Evolutionary conservation across 2,888 invertebrate genomes (phyloP).

Genomic region (Melipona beecheii): DNA sequence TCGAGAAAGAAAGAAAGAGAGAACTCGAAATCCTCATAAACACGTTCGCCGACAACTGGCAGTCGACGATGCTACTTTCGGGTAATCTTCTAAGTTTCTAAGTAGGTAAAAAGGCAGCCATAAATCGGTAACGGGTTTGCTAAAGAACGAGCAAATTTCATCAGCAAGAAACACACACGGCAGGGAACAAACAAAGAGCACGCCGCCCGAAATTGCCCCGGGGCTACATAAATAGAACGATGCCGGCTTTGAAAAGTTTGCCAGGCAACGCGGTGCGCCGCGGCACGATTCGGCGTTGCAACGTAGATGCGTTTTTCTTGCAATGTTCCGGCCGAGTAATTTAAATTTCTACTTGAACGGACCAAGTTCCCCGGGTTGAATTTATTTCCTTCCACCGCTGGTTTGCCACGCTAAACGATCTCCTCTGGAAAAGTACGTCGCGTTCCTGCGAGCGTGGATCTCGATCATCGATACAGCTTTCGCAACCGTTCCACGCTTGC

Average conservation of each 20-base stretch:
- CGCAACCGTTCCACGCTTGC: constrained; percentile 13
- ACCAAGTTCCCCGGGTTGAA: constrained; percentile 53
- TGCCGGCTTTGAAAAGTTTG: constrained; percentile 56
- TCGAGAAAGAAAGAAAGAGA: constrained; percentile 7
- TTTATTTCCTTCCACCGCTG: constrained; percentile 56
- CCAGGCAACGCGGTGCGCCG: constrained; percentile 29
- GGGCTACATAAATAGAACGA: constrained; percentile 31
- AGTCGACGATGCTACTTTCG: background rate
- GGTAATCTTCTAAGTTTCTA: background rate
- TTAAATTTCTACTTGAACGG: constrained; percentile 47
- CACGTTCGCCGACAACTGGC: background rate
- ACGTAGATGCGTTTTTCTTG: constrained; percentile 38
- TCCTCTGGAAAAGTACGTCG: background rate
- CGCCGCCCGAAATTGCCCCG: constrained; percentile 33
- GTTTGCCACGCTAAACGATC: constrained; percentile 57
- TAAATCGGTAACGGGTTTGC: constrained; percentile 19
- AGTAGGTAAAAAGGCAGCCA: background rate
- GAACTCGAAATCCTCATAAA: constrained; percentile 45
- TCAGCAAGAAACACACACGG: constrained; percentile 7
- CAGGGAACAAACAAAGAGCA: constrained; percentile 27
- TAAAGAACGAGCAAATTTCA: constrained; percentile 37
- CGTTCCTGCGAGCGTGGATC: constrained; percentile 15
- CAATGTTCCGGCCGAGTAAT: constrained; percentile 49
- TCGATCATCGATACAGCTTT: constrained; percentile 20
- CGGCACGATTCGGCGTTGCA: constrained; percentile 15